Conservation (phyloP, 2,113 vertebrate species). For the Paedocypris sp. region DNA sequence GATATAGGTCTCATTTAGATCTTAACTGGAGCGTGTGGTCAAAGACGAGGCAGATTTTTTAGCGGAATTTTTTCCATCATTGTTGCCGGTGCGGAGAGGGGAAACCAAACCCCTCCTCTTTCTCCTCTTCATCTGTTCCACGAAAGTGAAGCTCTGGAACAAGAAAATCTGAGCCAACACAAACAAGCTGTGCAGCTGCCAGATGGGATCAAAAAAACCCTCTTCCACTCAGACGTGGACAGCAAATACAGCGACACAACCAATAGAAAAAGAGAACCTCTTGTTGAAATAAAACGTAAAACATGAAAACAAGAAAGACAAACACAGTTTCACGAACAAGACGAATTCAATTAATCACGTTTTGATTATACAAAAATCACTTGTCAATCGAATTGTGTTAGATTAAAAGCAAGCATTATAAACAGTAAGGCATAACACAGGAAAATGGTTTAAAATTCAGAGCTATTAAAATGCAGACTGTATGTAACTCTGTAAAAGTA, state of each 20-base stretch:
- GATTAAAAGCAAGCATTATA: no score
- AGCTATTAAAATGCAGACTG: no score
- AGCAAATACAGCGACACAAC: constrained; percentile 1
- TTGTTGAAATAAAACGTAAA: neutral
- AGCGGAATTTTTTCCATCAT: constrained; percentile 45
- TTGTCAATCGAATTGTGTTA: no score
- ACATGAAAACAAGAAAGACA: constrained; percentile 22
- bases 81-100: constrained; percentile 38
- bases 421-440: no score
- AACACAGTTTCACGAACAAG: no score
- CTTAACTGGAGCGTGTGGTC: neutral
- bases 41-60: no score
- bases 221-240: constrained; percentile 38
- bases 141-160: constrained; percentile 49
- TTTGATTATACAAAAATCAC: no score
- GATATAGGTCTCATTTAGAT: no score
- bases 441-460: no score
- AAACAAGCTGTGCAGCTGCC: constrained; percentile 60
- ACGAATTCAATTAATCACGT: no score
- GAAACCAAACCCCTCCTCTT: constrained; percentile 36
- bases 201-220: constrained; percentile 57
- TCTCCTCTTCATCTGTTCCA: constrained; percentile 33
- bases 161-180: constrained; percentile 50
- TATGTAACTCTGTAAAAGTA: no score
- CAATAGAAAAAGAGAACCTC: neutral